These are phyloP conservation scores for Sesamia nonagrioides DNA, from an alignment of 1,140 invertebrate species.

Conservation along the genomic window DNA sequence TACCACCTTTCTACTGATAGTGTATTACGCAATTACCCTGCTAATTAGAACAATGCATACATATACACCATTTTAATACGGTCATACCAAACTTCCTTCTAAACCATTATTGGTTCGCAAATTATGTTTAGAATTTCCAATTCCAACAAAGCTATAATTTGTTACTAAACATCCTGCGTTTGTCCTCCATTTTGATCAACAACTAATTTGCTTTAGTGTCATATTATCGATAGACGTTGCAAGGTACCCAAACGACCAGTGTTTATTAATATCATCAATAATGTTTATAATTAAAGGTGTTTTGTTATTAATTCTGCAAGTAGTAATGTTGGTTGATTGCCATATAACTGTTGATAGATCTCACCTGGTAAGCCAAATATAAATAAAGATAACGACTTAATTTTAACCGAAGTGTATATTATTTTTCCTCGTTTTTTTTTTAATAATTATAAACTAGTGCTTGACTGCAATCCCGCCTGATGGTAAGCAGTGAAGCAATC, in stretches of 20 bases:
- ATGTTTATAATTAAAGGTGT: constrained; percentile 46
- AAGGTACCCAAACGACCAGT: background rate
- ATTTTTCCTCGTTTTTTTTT: too few species aligned
- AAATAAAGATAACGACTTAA: too few species aligned
- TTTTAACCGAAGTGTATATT: too few species aligned
- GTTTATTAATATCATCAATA: constrained; percentile 31
- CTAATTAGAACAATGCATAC: too few species aligned
- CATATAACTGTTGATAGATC: constrained; percentile 72
- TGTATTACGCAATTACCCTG: too few species aligned
- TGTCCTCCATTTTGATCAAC: background rate
- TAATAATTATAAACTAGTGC: too few species aligned
- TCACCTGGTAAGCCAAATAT: constrained; percentile 65
- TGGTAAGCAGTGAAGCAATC: too few species aligned
- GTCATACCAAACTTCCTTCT: background rate
- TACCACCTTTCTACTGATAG: too few species aligned
- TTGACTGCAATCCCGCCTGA: too few species aligned
- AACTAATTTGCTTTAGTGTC: background rate
- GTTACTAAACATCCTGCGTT: constrained; percentile 10
- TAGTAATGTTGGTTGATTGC: constrained; percentile 48
- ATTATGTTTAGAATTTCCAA: background rate
- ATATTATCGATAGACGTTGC: constrained; percentile 13
- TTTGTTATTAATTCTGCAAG: constrained; percentile 15
- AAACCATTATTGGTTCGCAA: background rate
- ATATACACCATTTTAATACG: too few species aligned
- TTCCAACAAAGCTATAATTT: too few species aligned